phyloP scores from a whole-genome alignment of 2,797 vertebrate genomes.

The Sebastolobus altivelis region DNA sequence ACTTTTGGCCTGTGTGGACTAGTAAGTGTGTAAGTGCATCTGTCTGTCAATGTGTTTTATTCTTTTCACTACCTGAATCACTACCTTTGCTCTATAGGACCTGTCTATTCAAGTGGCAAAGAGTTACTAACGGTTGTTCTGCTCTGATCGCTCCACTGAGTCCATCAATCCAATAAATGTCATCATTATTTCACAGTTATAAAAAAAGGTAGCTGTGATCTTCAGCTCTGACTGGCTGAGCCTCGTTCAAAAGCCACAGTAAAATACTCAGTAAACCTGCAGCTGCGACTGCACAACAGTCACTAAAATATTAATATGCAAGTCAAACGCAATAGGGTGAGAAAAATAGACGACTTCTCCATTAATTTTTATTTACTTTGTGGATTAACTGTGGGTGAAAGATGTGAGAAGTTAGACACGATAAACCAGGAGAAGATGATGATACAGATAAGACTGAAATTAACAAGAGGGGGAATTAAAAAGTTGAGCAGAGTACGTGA shows the following conservation, averaged over 20 bases:
- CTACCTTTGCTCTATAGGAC: slow-evolving; percentile 3
- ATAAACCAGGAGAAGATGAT: slow-evolving; percentile 14
- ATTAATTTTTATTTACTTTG: slow-evolving; percentile 36
- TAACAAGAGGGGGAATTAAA: slow-evolving; percentile 5
- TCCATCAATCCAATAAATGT: slow-evolving; percentile 51
- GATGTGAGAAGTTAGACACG: slow-evolving; percentile 12
- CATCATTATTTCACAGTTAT: slow-evolving; percentile 44
- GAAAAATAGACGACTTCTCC: slow-evolving; percentile 16
- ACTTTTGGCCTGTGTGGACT: neutral
- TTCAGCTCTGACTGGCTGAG: slow-evolving; percentile 9
- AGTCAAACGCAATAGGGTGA: slow-evolving; percentile 22
- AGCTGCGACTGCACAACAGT: slow-evolving; percentile 13
- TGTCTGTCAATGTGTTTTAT: neutral
- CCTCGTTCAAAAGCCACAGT: slow-evolving; percentile 17
- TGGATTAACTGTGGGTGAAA: slow-evolving; percentile 21
- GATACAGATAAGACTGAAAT: neutral
- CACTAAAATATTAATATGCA: slow-evolving; percentile 46
- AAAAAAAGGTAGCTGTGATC: slow-evolving; percentile 37
- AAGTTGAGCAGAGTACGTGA: neutral
- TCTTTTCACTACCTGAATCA: neutral
- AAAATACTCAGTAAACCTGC: slow-evolving; percentile 25
- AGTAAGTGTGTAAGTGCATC: neutral
- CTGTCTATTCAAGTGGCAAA: slow-evolving; percentile 15
- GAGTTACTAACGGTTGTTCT: slow-evolving; percentile 16
- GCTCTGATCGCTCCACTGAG: slow-evolving; percentile 31